Conservation (phyloP, 2,888 invertebrate species). For the Stenoptilia bipunctidactyla region DNA sequence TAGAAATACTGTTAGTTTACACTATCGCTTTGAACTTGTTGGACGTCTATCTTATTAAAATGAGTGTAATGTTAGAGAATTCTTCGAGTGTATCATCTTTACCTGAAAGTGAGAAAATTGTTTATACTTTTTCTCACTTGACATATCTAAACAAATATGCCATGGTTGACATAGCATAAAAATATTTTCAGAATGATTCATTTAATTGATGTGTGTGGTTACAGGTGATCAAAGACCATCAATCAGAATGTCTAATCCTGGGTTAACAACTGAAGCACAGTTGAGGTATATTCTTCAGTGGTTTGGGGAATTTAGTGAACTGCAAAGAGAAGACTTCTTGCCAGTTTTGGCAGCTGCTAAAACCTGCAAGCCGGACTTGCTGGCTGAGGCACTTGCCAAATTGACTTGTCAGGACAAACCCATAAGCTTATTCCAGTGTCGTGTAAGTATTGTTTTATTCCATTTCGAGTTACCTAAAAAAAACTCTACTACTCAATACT, state of each 20-base stretch:
- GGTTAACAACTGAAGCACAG: constrained; percentile 78
- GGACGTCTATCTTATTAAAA: constrained; percentile 14
- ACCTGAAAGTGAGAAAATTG: constrained; percentile 35
- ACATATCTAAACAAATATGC: too few species aligned
- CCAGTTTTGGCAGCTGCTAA: constrained; percentile 77
- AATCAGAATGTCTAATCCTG: constrained; percentile 67
- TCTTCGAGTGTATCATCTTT: constrained; percentile 38
- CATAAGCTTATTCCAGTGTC: constrained; percentile 85
- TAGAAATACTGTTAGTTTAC: not conserved
- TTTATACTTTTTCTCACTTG: too few species aligned
- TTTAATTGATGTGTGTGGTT: constrained; percentile 15
- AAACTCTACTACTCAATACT: too few species aligned
- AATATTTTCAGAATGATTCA: too few species aligned
- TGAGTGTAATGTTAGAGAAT: constrained; percentile 33
- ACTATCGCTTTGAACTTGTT: constrained; percentile 4
- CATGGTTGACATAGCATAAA: too few species aligned
- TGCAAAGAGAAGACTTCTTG: constrained; percentile 87
- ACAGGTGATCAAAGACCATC: constrained; percentile 34
- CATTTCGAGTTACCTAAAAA: not conserved
- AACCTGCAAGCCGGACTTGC: constrained; percentile 78
- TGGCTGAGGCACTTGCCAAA: constrained; percentile 76
- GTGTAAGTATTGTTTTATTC: constrained; percentile 69
- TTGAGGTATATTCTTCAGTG: constrained; percentile 86
- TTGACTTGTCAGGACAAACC: constrained; percentile 81
- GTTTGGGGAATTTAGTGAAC: constrained; percentile 91